Evolutionary conservation across 2,888 invertebrate species (phyloP).

Genomic region (Leuctra nigra): DNA sequence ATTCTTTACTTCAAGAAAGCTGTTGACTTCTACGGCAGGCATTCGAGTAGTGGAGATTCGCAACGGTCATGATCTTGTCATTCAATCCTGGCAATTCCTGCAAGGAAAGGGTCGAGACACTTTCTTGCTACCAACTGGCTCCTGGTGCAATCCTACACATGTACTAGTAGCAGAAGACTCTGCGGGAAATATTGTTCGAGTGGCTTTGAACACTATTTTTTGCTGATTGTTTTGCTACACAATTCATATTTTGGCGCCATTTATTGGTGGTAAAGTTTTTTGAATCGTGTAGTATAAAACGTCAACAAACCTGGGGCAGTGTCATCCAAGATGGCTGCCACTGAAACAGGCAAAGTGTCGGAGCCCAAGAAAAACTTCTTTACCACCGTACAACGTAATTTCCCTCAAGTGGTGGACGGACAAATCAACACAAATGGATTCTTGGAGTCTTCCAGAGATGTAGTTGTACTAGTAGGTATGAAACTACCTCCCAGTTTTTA

Average conservation of each 20-base stretch:
- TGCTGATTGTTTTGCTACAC: no score
- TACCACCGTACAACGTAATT: constrained; percentile 36
- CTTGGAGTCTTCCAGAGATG: constrained; percentile 52
- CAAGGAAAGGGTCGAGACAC: constrained; percentile 12
- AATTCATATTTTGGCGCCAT: no score
- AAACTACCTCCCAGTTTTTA: no score
- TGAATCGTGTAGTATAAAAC: no score
- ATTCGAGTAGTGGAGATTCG: constrained; percentile 60
- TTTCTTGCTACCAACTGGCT: constrained; percentile 35
- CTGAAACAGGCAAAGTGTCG: constrained; percentile 22
- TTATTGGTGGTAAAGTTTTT: no score
- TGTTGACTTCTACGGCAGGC: constrained; percentile 55
- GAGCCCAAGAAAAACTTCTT: constrained; percentile 29
- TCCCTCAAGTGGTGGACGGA: constrained; percentile 48
- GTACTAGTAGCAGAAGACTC: constrained; percentile 62
- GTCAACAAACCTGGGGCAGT: no score
- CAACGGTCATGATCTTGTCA: constrained; percentile 52
- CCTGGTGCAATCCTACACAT: constrained; percentile 37
- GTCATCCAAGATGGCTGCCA: constrained; percentile 24
- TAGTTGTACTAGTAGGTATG: constrained; percentile 60
- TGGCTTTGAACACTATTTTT: neutral
- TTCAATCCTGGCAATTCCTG: constrained; percentile 55
- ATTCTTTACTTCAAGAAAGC: constrained; percentile 40
- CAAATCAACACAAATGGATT: constrained; percentile 55
- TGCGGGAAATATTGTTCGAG: constrained; percentile 49